Conservation (phyloP, 2,888 invertebrate species). For the Pocota personata region DNA sequence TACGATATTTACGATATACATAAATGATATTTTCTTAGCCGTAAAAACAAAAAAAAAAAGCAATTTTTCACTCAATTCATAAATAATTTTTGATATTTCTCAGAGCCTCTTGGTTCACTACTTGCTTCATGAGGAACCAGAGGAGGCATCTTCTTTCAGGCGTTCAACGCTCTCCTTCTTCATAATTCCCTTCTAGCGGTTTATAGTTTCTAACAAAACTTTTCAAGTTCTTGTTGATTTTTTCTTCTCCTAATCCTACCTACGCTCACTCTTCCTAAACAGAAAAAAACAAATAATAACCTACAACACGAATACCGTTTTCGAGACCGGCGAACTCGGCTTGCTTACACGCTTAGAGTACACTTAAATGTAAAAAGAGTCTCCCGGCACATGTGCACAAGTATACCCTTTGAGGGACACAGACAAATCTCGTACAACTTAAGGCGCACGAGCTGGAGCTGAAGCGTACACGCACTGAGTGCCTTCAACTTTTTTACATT, state of each 20-base stretch:
- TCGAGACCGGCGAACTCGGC: conserved; percentile 71
- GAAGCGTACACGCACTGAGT: conserved; percentile 11
- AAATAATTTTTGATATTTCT: conserved; percentile 41
- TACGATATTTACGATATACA: conserved; percentile 6
- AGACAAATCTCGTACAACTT: not conserved
- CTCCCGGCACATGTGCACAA: conserved; percentile 28
- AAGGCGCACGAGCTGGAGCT: not conserved
- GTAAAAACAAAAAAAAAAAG: conserved; percentile 17
- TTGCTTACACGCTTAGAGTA: conserved; percentile 71
- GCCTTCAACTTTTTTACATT: conserved; percentile 67
- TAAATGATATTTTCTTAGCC: conserved; percentile 29
- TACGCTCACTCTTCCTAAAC: conserved; percentile 60
- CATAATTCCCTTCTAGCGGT: conserved; percentile 64
- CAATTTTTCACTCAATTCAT: conserved; percentile 36
- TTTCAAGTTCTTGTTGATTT: conserved; percentile 34
- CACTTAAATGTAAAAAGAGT: conserved; percentile 69
- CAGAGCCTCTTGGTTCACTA: not conserved
- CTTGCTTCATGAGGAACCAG: not conserved
- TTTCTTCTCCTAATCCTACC: conserved; percentile 54
- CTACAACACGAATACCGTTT: conserved; percentile 69
- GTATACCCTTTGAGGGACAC: conserved; percentile 8
- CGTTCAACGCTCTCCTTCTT: conserved; percentile 56
- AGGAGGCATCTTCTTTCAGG: not conserved
- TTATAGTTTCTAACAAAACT: conserved; percentile 43
- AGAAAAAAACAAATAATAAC: conserved; percentile 43